Evolutionary conservation across 2,888 invertebrate genomes (phyloP), one percentile per base, ranked within the genome.

Genomic region (Andrena haemorrhoa): DNA sequence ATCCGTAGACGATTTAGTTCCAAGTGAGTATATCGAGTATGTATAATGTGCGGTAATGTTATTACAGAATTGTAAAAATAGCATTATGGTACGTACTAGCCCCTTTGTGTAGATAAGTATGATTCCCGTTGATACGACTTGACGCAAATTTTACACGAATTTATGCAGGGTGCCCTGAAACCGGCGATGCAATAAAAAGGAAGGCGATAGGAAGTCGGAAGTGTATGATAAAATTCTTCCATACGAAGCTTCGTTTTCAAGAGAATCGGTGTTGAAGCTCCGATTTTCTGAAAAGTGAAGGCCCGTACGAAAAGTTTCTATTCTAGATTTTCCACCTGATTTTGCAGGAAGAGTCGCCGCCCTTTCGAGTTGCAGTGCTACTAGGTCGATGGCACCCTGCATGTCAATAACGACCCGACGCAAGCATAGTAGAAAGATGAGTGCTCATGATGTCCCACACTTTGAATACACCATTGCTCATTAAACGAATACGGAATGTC

Each of bases 371-470:
- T 41, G 41, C 12, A 4, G 16, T 16, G 41, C 16, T 41, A 5
- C 16, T 41, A 41, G 12, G 16, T 41, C 41, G 16, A 41, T 41
- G 16, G 41, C 41, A 41, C 41, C 41, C 41, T 41, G 41, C 7
- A 75, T 75, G 23, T 78, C 64, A 47, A 58, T 16, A 41, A 74
- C 56, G 20, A 60, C 8, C 49, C 29, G 23, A 49, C 8, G 3
- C 33, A 20, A 58, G 73, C 31, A 66, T 79, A 5, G 29, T 75
- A 76, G 66, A 79, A 86, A 68, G 56, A 74, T 51, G 74, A 58
- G 51, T 78, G 74, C 83, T 82, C 66, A 51, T 71, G 51, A 80
- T 73, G 80, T 80, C 63, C 65, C 68, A 29, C n/a, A 29, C n/a
- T 47, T 80, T 63, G 31, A 73, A 63, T 20, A 68, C 23, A 65